Evolutionary conservation across 2,113 vertebrate genomes (phyloP), one percentile per base, ranked within the genome.

Genomic region (Abramis brama): DNA sequence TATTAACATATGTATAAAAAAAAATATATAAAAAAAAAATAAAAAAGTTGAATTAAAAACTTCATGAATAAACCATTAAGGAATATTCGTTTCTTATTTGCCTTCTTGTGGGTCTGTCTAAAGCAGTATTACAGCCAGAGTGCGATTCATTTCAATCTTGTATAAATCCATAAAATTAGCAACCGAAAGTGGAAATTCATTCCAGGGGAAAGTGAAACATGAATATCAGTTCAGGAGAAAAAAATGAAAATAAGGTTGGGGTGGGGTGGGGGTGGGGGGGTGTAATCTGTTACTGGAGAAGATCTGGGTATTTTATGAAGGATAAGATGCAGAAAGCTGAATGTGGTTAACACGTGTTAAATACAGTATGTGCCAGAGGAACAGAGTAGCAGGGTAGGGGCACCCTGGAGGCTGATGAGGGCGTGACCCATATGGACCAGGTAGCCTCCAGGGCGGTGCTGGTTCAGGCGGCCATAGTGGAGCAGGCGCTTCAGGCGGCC

Each of bases 101-200:
- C 43, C 27, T 74, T 25, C 77, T 81, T 11, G 6, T 33, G 50
- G 33, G 45, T 21, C 55, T n/a, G 66, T 68, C 55, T 80, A 55
- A 83, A 83, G 71, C 27, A 6, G 60, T 52, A 70, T 62, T 50
- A 57, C 62, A 45, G 83, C 75, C 27, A 71, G 59, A 59, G 70
- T 77, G 64, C 57, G 15, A 81, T 55, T 83, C 77, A 60, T 86
- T 81, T 80, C 15, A 83, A 81, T 86, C 66, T 80, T 47, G 59
- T 86, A 80, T 84, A 86, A 88, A 88, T 81, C 68, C 75, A 88
- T 85, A 83, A 86, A 86, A 88, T 86, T 75, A 86, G 68, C 73
- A n/a, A 21, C 17, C 33, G 66, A 74, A 84, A 45, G 59, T 64
- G 36, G 59, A 80, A 64, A 80, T 80, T 64, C 78, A 80, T 80